These are phyloP conservation scores for Platanista minor DNA, from an alignment of 2,113 vertebrate species.

Conservation along the genomic window DNA sequence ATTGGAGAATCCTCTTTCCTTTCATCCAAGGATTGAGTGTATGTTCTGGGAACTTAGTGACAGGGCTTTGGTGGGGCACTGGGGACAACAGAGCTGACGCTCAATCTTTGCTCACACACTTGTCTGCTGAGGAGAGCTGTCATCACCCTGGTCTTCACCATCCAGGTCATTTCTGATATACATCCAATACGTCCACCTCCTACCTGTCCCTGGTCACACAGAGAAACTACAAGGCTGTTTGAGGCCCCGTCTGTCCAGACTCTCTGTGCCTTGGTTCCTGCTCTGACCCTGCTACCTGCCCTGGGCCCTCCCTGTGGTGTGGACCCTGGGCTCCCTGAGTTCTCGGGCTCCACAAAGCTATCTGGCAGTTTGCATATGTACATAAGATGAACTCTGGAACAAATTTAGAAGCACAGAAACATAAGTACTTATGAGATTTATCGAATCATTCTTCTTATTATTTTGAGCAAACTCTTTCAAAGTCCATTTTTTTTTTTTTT, in stretches of 20 bases:
- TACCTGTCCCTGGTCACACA: background rate
- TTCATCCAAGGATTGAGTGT: background rate
- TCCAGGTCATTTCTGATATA: background rate
- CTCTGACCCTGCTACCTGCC: rapidly evolving
- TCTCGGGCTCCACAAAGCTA: background rate
- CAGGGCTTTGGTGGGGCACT: background rate
- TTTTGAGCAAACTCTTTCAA: background rate
- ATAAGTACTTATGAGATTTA: background rate
- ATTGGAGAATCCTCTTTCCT: background rate
- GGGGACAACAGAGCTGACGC: background rate
- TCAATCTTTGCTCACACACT: background rate
- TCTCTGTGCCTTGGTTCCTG: background rate
- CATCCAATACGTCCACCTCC: too few species aligned
- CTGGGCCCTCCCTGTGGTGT: rapidly evolving
- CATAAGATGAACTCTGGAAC: background rate
- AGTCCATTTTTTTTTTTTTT: background rate
- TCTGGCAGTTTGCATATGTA: background rate
- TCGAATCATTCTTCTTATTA: background rate
- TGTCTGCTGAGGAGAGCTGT: background rate
- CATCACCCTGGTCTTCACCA: background rate
- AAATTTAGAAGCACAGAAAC: background rate
- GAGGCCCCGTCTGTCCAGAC: too few species aligned
- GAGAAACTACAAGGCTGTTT: background rate
- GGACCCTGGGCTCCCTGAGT: background rate
- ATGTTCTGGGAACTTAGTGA: background rate